Conservation (phyloP, 2,113 vertebrate species). For the Scophthalmus maximus region DNA sequence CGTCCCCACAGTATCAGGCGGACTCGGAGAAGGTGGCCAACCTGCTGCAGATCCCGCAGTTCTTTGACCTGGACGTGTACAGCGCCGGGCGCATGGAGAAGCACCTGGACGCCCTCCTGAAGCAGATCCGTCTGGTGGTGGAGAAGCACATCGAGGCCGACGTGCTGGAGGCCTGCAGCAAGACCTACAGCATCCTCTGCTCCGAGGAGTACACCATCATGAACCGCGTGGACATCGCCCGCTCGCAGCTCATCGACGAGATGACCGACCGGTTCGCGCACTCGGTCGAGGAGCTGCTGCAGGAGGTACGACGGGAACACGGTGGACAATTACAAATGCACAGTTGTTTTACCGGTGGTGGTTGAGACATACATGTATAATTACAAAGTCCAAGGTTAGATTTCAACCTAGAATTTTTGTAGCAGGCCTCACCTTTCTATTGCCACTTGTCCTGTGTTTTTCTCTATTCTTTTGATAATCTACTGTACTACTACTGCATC, state of each 20-base stretch:
- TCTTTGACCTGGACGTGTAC: conserved; percentile 98
- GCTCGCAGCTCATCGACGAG: conserved; percentile 97
- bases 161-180: conserved; percentile 98
- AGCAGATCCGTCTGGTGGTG: conserved; percentile 98
- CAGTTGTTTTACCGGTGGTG: no score
- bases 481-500: no score
- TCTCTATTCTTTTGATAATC: no score
- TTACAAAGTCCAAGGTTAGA: no score
- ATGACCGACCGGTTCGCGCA: conserved; percentile 95
- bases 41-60: conserved; percentile 97
- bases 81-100: conserved; percentile 99
- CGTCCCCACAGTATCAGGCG: conserved; percentile 89
- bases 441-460: no score
- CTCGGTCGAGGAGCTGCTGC: conserved; percentile 95
- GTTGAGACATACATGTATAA: no score
- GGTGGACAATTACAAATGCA: no score
- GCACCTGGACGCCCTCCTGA: conserved; percentile 96
- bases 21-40: conserved; percentile 99
- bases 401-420: no score
- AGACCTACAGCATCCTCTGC: conserved; percentile 98
- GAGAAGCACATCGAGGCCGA: conserved; percentile 97
- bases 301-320: conserved; percentile 86
- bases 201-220: conserved; percentile 99
- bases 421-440: no score
- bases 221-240: conserved; percentile 98